phyloP scores from a whole-genome alignment of 2,888 invertebrate genomes.

The Drosophila kuntzei region DNA sequence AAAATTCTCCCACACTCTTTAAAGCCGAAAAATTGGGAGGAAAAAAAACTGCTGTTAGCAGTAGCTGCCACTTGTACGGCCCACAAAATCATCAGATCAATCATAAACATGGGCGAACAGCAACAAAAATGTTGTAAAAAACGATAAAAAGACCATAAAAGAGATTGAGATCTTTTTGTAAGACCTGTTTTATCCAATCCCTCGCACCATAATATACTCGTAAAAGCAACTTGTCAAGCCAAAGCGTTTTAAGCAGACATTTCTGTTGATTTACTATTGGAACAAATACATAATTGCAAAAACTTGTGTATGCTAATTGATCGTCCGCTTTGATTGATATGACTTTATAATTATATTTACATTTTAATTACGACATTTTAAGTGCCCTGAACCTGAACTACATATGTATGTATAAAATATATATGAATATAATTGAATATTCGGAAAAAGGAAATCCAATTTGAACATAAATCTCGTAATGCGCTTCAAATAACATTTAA shows the following conservation, averaged over 20 bases:
- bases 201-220: constrained; percentile 23
- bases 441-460: constrained; percentile 49
- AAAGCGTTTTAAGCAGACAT: constrained; percentile 69
- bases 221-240: constrained; percentile 61
- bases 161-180: constrained; percentile 76
- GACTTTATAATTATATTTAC: constrained; percentile 70
- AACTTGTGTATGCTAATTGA: constrained; percentile 77
- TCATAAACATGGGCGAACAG: constrained; percentile 60
- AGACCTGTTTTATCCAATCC: constrained; percentile 68
- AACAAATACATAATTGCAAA: constrained; percentile 72
- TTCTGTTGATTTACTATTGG: constrained; percentile 73
- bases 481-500: constrained; percentile 28
- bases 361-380: constrained; percentile 64
- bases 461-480: constrained; percentile 8
- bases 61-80: constrained; percentile 66
- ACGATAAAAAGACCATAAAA: constrained; percentile 73
- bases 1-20: constrained; percentile 79
- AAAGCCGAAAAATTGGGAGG: constrained; percentile 19
- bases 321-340: constrained; percentile 66
- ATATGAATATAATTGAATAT: constrained; percentile 6
- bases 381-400: constrained; percentile 59
- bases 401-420: constrained; percentile 11
- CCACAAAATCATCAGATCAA: constrained; percentile 77
- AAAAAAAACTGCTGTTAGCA: constrained; percentile 35
- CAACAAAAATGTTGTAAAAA: constrained; percentile 54